Evolutionary conservation across 92 coral and sea anemone genomes (phyloP), one percentile per base, ranked within the genome.

Genomic region (Meandrina meandrites): DNA sequence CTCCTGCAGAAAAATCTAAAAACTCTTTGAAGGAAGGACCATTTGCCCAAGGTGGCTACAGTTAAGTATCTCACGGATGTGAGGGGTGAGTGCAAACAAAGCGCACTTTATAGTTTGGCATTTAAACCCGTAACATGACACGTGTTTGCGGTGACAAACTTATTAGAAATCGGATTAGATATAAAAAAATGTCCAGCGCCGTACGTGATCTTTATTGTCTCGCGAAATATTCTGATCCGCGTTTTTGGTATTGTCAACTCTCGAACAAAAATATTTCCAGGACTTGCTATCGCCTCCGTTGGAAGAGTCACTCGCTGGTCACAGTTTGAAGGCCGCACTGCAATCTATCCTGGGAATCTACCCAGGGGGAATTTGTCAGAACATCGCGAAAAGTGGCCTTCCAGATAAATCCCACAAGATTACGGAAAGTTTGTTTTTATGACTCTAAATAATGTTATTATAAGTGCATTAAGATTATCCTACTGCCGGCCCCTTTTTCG

Each of bases 51-150:
- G 69, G 40, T 79, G 27, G 32, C 19, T 8, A 14, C 5, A 19
- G 24, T 2, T 1, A 13, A 78, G 13, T 17, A 32, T 51, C 37
- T 21, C 11, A 21, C 42, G 27, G 45, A 19, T 22, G 82, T 5
- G 17, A 21, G 30, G 53, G 5, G 47, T 19, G 82, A 79, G 13
- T 4, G 8, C 68, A 56, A 28, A 27, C 42, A 31, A 53, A 57
- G 37, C 31, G 32, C 35, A 27, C 28, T 66, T 76, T 45, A 36
- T 32, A 28, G 7, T 14, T 7, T 58, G 83, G 84, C 68, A 62
- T 80, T 80, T 30, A 28, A 81, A 64, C 27, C 37, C 24, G 86
- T 68, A 82, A 82, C 32, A 34, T 82, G 86, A 82, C 77, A 11
- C 86, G 56, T 1, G 28, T 31, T 22, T 6, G 40, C 48, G 66